These are phyloP conservation scores for Ophiothrix spiculata DNA, from an alignment of 35 echinoderm and acorn worm genomes.

Conservation along the genomic window DNA sequence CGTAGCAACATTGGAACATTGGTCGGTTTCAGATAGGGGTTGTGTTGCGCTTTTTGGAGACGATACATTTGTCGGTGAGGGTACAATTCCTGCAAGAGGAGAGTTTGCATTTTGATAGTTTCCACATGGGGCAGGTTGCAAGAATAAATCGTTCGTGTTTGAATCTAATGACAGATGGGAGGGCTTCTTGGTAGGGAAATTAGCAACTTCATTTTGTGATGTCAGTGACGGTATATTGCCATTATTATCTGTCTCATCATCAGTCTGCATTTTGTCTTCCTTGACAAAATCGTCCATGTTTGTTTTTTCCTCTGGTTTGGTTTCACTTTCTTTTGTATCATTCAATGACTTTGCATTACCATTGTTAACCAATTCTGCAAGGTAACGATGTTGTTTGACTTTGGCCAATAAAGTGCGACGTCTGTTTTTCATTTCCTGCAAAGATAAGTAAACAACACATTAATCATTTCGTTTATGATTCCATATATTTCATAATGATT, in stretches of 20 bases:
- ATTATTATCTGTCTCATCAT: neutral
- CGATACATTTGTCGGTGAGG: conserved; percentile 33
- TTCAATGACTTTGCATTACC: neutral
- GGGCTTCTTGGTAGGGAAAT: neutral
- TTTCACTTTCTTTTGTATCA: neutral
- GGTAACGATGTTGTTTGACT: neutral
- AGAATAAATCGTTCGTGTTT: conserved; percentile 9
- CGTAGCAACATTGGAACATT: neutral
- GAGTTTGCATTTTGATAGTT: conserved; percentile 54
- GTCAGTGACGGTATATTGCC: neutral
- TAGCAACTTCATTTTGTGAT: neutral
- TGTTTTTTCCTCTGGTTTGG: neutral
- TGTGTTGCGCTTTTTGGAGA: conserved; percentile 28
- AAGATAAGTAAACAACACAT: no score
- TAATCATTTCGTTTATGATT: no score
- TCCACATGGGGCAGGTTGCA: neutral
- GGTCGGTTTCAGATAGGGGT: neutral
- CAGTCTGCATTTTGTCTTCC: no score
- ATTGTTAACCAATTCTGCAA: neutral
- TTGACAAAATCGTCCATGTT: neutral
- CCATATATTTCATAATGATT: no score
- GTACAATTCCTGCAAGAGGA: conserved; percentile 47
- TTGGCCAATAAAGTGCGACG: conserved; percentile 18
- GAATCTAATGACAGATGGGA: neutral
- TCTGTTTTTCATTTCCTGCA: conserved; percentile 25